Conservation (phyloP, 2,888 invertebrate genomes). For the Galerucella pusilla region DNA sequence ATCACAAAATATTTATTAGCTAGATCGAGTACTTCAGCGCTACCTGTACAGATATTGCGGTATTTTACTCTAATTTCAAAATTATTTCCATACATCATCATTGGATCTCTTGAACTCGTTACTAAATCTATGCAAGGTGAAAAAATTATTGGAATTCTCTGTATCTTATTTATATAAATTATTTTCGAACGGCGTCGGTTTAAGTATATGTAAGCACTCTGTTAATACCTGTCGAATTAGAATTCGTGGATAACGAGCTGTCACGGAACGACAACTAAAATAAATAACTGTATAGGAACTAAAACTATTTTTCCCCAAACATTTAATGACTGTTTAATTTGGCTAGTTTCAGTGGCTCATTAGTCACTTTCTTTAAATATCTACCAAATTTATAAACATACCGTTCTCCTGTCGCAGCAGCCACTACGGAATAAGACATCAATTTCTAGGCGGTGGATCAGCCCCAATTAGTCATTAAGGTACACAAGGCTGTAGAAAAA, state of each 20-base stretch:
- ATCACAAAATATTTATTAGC: conserved; percentile 38
- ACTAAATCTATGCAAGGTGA: background rate
- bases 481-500: too few species aligned
- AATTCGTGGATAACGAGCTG: conserved; percentile 18
- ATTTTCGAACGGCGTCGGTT: conserved; percentile 12
- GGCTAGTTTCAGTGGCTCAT: too few species aligned
- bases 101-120: background rate
- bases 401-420: too few species aligned
- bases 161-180: conserved; percentile 10
- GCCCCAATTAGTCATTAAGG: too few species aligned
- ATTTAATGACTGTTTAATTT: background rate
- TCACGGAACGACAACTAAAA: conserved; percentile 23
- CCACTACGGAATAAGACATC: too few species aligned
- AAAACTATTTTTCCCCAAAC: conserved; percentile 13
- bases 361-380: too few species aligned
- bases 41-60: conserved; percentile 21
- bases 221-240: conserved; percentile 2
- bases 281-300: conserved; percentile 12
- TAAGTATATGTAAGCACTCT: conserved; percentile 17
- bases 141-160: background rate
- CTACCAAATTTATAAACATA: too few species aligned
- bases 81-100: background rate
- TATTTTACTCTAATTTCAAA: conserved; percentile 4
- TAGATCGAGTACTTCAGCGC: conserved; percentile 28
- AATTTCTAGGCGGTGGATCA: too few species aligned